Conservation (phyloP, 1,140 invertebrate species). For the Chionoecetes opilio region DNA sequence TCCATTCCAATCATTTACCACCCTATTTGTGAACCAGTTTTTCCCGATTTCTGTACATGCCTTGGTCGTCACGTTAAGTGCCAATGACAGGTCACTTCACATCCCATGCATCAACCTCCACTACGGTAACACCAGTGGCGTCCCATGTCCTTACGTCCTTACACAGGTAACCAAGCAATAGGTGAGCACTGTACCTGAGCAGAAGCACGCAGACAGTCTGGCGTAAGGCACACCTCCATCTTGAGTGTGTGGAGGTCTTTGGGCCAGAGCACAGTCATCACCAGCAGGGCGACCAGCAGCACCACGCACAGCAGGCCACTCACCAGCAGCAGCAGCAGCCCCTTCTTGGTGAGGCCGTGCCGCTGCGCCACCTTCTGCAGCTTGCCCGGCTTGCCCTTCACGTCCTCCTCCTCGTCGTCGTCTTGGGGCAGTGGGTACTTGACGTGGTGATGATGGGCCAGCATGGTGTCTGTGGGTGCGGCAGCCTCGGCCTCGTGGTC, state of each 20-base stretch:
- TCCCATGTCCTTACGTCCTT: too few relatives aligned
- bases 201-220: slow-evolving; percentile 74
- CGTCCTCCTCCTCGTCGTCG: slow-evolving; percentile 59
- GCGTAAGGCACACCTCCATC: slow-evolving; percentile 72
- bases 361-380: slow-evolving; percentile 67
- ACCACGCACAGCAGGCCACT: slow-evolving; percentile 54
- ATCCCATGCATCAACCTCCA: too few relatives aligned
- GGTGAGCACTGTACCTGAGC: slow-evolving; percentile 63
- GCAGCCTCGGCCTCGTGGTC: slow-evolving; percentile 60
- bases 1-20: too few relatives aligned
- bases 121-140: too few relatives aligned
- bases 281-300: slow-evolving; percentile 64
- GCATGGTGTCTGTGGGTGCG: slow-evolving; percentile 72
- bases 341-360: slow-evolving; percentile 76
- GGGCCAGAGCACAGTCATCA: slow-evolving; percentile 72
- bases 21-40: too few relatives aligned
- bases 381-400: slow-evolving; percentile 67
- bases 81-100: too few relatives aligned
- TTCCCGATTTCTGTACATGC: too few relatives aligned
- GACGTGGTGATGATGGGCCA: slow-evolving; percentile 64
- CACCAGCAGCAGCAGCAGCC: slow-evolving; percentile 61
- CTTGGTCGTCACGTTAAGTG: too few relatives aligned
- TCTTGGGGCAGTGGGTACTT: slow-evolving; percentile 71
- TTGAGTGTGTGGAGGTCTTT: neutral
- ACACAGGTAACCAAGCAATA: too few relatives aligned